Evolutionary conservation across 2,797 vertebrate genomes (phyloP), one percentile per base, ranked within the genome.

Genomic region (Astyanax mexicanus): DNA sequence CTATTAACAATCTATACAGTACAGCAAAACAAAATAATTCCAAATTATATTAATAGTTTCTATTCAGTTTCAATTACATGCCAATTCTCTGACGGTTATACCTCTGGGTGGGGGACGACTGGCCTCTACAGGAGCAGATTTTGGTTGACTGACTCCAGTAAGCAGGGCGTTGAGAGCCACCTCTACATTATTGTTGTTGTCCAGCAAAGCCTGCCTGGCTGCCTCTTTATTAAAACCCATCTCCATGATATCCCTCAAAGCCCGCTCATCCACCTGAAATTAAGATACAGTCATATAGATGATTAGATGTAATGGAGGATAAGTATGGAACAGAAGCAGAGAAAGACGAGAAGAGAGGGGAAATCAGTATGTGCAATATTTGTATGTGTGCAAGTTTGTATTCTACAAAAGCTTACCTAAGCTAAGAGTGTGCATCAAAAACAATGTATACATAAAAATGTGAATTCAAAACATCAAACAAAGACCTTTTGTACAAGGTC

Each of bases 191-290:
- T 98, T 99, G 90, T 95, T 95, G 82, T 96, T 95, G 87, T 99
- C 97, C 96, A 99, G 95, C 75, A 99, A 92, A 17, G 97, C 97
- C 86, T 96, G 96, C 52, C 97, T 94, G 13, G 96, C 96, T 4
- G 93, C 95, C 85, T 98, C 98, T 85, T 95, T 97, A 89, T 96
- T 95, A 85, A 99, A 99, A 62, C 98, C 98, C 97, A 99, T 99
- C 90, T 99, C 98, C 89, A 96, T 98, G 91, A 99, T 97, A 85
- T 98, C 95, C 85, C 95, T 96, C 72, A 99, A 89, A 72, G 97
- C 95, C 51, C 96, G 95, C 86, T 99, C 97, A 84, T 99, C 98
- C 85, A 99, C 97, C 98, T 99, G 80, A 44, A 87, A 67, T 61
- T 9, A 51, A 55, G 19, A 37, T 7, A 55, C 19, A 19, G 21